Evolutionary conservation across 2,113 vertebrate genomes (phyloP).

Genomic region (Pteruthius melanotis): DNA sequence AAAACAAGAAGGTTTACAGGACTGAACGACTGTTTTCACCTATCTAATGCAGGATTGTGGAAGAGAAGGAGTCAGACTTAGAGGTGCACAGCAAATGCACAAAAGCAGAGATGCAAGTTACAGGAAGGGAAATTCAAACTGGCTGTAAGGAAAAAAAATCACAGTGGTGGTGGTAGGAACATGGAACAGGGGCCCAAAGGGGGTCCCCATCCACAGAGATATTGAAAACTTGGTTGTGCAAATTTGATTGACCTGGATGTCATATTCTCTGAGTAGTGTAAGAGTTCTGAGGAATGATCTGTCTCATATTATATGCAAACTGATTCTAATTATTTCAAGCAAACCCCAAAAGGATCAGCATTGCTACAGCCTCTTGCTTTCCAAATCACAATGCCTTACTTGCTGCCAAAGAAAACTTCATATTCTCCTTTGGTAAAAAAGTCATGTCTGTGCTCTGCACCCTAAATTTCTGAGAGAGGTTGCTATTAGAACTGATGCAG

Average conservation of each 20-base stretch:
- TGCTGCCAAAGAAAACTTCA: background rate
- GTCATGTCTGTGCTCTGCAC: background rate
- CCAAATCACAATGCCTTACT: background rate
- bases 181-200: background rate
- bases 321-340: background rate
- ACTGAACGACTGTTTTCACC: background rate
- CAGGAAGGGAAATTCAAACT: background rate
- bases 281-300: background rate
- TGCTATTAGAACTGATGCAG: background rate
- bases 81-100: background rate
- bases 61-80: background rate
- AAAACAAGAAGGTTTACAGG: background rate
- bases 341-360: background rate
- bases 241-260: background rate
- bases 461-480: background rate
- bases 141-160: background rate
- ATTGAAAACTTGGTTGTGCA: background rate
- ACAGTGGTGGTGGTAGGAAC: background rate
- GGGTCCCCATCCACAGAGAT: background rate
- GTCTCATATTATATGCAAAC: background rate
- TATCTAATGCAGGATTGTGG: background rate
- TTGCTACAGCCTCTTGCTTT: background rate
- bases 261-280: background rate
- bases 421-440: background rate
- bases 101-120: background rate